Percentiles rank a stretch among this genome's conserved stretches.
phyloP scores from a whole-genome alignment of 2,113 vertebrate genomes.

The Recurvirostra avosetta region DNA sequence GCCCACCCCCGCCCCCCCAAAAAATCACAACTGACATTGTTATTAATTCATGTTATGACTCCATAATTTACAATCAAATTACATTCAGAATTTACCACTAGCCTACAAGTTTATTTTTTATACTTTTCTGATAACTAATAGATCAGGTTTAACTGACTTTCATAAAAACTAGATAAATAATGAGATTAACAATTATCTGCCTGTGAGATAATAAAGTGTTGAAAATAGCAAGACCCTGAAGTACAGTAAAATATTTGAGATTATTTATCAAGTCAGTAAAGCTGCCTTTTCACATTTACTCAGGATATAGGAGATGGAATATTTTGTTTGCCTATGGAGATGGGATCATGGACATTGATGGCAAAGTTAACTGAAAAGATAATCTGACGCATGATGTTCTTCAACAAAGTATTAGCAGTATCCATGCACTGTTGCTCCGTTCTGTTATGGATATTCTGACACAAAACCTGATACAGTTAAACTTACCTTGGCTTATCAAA shows the following conservation, averaged over 20 bases:
- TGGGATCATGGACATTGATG: not conserved
- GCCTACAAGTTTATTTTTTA: constrained; percentile 44
- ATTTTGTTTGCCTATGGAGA: constrained; percentile 9
- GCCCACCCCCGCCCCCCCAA: fast-evolving
- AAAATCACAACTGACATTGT: not conserved
- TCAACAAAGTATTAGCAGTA: not conserved
- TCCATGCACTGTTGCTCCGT: not conserved
- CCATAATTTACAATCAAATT: constrained; percentile 48
- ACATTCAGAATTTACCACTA: constrained; percentile 48
- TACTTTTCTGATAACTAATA: constrained; percentile 39
- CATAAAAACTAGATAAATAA: constrained; percentile 62
- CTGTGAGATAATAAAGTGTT: constrained; percentile 13
- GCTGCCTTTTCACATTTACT: constrained; percentile 33
- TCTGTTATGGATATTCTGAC: not conserved
- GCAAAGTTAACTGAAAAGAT: constrained; percentile 10
- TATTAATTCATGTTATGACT: constrained; percentile 21
- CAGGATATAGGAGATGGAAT: not conserved
- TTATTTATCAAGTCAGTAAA: constrained; percentile 29
- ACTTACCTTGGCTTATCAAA: not conserved
- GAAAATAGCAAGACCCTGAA: constrained; percentile 28
- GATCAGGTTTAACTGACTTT: constrained; percentile 58
- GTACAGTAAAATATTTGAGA: constrained; percentile 30
- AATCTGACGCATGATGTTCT: not conserved
- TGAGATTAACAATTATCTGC: constrained; percentile 40
- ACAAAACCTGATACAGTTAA: not conserved